Evolutionary conservation across 1,140 invertebrate species (phyloP), one percentile per base, ranked within the genome.

Genomic region (Heliconius melpomene): DNA sequence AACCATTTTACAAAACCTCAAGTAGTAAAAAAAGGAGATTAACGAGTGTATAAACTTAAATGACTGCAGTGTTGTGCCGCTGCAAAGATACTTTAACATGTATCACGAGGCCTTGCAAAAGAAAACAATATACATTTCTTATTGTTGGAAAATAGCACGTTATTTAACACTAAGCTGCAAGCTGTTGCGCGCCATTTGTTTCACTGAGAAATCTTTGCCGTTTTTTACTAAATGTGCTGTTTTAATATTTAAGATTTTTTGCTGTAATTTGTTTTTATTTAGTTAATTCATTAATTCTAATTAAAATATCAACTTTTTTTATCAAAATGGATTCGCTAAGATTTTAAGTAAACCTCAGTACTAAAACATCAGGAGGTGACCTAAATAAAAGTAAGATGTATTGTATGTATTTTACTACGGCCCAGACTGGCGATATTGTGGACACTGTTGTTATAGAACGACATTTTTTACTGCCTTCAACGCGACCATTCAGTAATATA

Each of bases 401-500:
- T 90, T 90, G 89, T 91, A 90, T 90, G 87, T 90, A 91, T 92
- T 91, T 92, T 92, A 92, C 90, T 92, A 86, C 89, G 88, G 78
- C 86, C 86, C 90, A 87, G 88, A 81, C 90, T 90, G 88, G 87
- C 88, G 87, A 89, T 90, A 91, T 92, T 91, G 88, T 90, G 91
- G 89, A 85, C 83, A 88, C 87, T 87, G 85, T 87, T 87, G 88
- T 79, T 86, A 85, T 89, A 90, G 88, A 90, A 90, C 85, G 89
- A 84, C 87, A 85, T 72, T 91, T 92, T 91, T 92, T 92, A 92
- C 89, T 89, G 84, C 90, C 85, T 83, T 85, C 87, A 83, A 83
- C 85, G 85, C 83, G 81, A 86, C 86, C 85, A 86, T 86, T 88
- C 85, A 70, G 80, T 74, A 70, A 79, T 79, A 77, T 82, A 77